Evolutionary conservation across 2,888 invertebrate genomes (phyloP), one percentile per base, ranked within the genome.

Genomic region (Papilio gigon): DNA sequence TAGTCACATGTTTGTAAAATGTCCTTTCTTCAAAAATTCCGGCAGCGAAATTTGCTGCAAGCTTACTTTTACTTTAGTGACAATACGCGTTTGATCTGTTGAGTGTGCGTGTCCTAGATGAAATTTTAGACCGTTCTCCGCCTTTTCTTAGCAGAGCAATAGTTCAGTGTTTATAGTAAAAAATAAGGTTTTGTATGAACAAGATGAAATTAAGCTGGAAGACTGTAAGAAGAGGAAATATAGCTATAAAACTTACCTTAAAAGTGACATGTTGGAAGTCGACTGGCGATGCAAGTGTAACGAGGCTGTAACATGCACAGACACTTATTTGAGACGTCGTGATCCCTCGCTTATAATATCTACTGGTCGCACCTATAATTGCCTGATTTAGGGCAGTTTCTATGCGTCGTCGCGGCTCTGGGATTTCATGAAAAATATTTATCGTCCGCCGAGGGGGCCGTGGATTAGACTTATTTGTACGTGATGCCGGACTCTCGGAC

Each of bases 381-480:
- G 92, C 89, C 91, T 91, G 84, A 86, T 92, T 91, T 87, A 86
- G 81, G 79, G 89, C 88, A 80, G 88, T 92, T 91, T 90, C 88
- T 87, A 92, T 92, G 90, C 91, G 86, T 74, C 79, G 79, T 79
- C 80, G 80, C 78, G 80, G 83, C 75, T 80, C 79, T 76, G 80
- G 87, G 90, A 89, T 88, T 90, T 88, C 88, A 87, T 87, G 87
- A 85, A 86, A 89, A 88, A 91, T 91, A 92, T 92, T 90, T 91
- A 91, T 91, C 79, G 89, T 81, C 82, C 85, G 77, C 80, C 78
- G 77, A 76, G 74, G 85, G 85, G 86, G 81, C 78, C 79, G 68
- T 76, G 89, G 90, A 90, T 91, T 90, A 91, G 86, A 86, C 80
- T 83, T 84, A 88, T 89, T 87, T 85, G 88, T 88, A 89, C 91